Conservation (phyloP, 2,888 invertebrate species). For the Tuta absoluta region DNA sequence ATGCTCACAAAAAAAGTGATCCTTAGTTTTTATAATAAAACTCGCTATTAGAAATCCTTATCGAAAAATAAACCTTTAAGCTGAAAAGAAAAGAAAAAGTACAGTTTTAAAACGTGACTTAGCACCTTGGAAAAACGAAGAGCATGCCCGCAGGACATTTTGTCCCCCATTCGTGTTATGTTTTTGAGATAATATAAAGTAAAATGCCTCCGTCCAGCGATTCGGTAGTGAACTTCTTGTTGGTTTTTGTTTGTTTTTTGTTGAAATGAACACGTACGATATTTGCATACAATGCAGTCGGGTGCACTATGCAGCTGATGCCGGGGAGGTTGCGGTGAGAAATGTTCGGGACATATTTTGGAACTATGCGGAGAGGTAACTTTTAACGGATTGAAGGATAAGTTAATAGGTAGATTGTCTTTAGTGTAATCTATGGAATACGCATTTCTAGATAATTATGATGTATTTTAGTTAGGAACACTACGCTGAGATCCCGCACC, state of each 20-base stretch:
- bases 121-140: slow-evolving; percentile 42
- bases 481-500: too few relatives aligned
- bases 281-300: slow-evolving; percentile 77
- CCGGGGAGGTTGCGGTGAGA: slow-evolving; percentile 39
- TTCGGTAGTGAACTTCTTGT: slow-evolving; percentile 43
- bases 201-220: slow-evolving; percentile 53
- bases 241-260: slow-evolving; percentile 53
- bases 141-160: slow-evolving; percentile 47
- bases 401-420: background rate
- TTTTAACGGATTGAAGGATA: background rate
- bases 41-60: too few relatives aligned
- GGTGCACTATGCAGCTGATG: slow-evolving; percentile 76
- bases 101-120: slow-evolving; percentile 40
- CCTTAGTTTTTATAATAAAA: too few relatives aligned
- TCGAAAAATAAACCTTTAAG: background rate
- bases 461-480: too few relatives aligned
- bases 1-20: too few relatives aligned
- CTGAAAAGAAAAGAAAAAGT: slow-evolving; percentile 12
- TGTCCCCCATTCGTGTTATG: slow-evolving; percentile 54
- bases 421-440: too few relatives aligned
- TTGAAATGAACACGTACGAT: slow-evolving; percentile 70
- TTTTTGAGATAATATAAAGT: slow-evolving; percentile 67
- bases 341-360: slow-evolving; percentile 29
- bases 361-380: background rate
- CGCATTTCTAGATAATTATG: too few relatives aligned